A percentile compares a stretch with the other conserved stretches of the same genome.
These are phyloP conservation scores for Cheirogaleus major DNA, from an alignment of 2,797 vertebrate genomes.

Conservation along the genomic window DNA sequence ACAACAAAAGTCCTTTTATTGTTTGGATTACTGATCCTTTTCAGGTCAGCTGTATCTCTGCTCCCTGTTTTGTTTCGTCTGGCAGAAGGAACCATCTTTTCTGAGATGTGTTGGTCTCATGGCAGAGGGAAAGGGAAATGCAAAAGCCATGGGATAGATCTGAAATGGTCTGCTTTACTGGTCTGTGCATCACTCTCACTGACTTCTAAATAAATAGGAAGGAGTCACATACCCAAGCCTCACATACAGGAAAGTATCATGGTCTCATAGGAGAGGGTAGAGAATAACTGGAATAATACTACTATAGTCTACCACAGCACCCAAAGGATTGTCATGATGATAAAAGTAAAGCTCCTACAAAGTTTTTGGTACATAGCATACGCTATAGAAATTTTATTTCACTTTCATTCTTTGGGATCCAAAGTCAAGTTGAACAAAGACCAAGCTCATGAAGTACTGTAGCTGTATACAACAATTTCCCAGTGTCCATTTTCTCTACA, in stretches of 20 bases:
- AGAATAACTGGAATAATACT: neutral
- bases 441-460: neutral
- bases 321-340: neutral
- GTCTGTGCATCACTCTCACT: neutral
- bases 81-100: neutral
- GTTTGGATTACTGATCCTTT: neutral
- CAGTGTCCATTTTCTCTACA: neutral
- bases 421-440: neutral
- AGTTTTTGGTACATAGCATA: neutral
- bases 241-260: too few species aligned
- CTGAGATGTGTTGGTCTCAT: neutral
- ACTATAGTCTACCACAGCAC: neutral
- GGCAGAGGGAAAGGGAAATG: neutral
- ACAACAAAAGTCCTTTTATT: neutral
- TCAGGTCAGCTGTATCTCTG: neutral
- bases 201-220: neutral
- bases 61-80: neutral
- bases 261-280: neutral
- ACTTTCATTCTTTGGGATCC: neutral
- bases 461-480: neutral
- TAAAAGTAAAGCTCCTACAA: neutral
- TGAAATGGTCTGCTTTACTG: neutral
- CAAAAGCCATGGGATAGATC: neutral
- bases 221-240: neutral
- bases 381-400: neutral